Percentiles rank a stretch among this genome's conserved stretches.
These are phyloP conservation scores for Platerodrilus igneus DNA, from an alignment of 2,888 invertebrate species.

Conservation along the genomic window DNA sequence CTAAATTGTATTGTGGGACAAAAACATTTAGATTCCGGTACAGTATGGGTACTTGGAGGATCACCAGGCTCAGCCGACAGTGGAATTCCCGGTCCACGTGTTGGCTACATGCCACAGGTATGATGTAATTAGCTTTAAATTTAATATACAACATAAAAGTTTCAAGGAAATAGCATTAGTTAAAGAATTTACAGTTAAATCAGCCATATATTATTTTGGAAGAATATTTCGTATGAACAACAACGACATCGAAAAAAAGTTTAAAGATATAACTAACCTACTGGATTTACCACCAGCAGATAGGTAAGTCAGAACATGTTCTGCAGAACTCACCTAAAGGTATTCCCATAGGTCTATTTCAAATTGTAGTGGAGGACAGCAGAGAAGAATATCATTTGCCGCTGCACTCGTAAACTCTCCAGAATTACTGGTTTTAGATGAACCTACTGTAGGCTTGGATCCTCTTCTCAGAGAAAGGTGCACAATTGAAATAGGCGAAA, in stretches of 20 bases:
- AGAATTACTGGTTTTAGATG: constrained; percentile 82
- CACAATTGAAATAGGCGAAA: too few species aligned
- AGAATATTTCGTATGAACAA: constrained; percentile 73
- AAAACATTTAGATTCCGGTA: constrained; percentile 71
- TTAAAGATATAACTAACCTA: constrained; percentile 63
- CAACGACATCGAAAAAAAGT: constrained; percentile 58
- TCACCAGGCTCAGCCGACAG: constrained; percentile 76
- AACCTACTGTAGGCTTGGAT: constrained; percentile 92
- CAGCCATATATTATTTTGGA: constrained; percentile 84
- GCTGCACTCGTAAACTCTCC: constrained; percentile 86
- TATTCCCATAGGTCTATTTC: too few species aligned
- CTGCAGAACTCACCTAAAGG: too few species aligned
- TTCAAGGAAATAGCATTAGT: too few species aligned
- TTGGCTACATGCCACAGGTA: constrained; percentile 85
- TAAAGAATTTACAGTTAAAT: constrained; percentile 74
- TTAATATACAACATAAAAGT: too few species aligned
- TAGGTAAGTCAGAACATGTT: constrained; percentile 46
- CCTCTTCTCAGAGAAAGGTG: constrained; percentile 79
- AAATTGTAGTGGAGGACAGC: constrained; percentile 83
- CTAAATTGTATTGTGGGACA: constrained; percentile 82
- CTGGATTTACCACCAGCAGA: constrained; percentile 70
- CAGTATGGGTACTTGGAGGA: constrained; percentile 80
- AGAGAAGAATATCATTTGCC: constrained; percentile 82
- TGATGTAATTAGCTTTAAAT: too few species aligned
- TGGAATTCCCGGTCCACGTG: constrained; percentile 82